A percentile compares a stretch with the other conserved stretches of the same genome.
Evolutionary conservation across 2,797 vertebrate genomes (phyloP).

Genomic region (Pseudopleuronectes americanus): DNA sequence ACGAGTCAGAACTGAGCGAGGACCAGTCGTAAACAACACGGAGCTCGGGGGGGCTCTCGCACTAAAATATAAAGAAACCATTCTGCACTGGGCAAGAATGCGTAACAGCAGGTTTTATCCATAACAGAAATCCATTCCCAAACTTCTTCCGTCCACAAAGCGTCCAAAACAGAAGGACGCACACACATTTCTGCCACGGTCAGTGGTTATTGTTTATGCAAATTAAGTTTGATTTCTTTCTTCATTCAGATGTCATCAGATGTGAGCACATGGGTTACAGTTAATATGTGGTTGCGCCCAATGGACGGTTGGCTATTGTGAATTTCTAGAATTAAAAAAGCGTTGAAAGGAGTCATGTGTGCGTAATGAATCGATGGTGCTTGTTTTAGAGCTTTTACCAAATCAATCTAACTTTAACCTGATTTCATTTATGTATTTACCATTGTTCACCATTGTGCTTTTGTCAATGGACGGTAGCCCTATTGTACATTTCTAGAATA

Average conservation of each 20-base stretch:
- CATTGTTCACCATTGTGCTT: background rate
- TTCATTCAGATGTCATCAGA: constrained; percentile 23
- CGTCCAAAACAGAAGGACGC: background rate
- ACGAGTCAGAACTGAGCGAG: constrained; percentile 39
- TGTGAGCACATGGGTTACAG: background rate
- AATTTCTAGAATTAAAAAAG: constrained; percentile 1
- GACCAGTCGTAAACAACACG: constrained; percentile 46
- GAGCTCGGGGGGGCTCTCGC: constrained; percentile 37
- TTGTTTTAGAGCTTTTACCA: constrained; percentile 3
- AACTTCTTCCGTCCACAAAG: background rate
- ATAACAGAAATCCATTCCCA: background rate
- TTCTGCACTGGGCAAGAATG: constrained; percentile 18
- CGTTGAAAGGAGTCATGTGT: background rate
- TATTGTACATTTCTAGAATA: background rate
- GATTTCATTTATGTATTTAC: background rate
- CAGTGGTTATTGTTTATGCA: constrained; percentile 27
- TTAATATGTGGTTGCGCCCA: constrained; percentile 9
- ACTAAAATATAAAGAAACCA: constrained; percentile 32
- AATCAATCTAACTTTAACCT: constrained; percentile 20
- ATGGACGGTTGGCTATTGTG: constrained; percentile 3
- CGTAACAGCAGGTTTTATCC: background rate
- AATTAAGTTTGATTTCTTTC: constrained; percentile 31
- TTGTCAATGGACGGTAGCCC: background rate
- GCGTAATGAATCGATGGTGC: constrained; percentile 13
- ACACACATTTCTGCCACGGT: constrained; percentile 5